A percentile compares a stretch with the other conserved stretches of the same genome.
Conservation (phyloP, 2,797 vertebrate genomes). For the Poeciliopsis paucimaculata region DNA sequence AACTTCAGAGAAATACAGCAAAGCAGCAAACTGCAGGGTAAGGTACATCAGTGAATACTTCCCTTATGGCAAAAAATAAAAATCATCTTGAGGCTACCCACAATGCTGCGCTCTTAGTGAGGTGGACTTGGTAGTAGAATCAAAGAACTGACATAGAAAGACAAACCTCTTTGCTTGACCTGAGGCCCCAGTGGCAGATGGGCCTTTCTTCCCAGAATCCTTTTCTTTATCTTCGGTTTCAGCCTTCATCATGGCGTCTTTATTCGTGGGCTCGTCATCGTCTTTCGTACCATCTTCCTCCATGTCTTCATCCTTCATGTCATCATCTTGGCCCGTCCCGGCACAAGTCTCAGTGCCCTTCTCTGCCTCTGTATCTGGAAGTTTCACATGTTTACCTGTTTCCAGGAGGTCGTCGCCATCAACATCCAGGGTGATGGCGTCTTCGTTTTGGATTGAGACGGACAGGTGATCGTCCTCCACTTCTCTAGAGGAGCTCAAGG, state of each 20-base stretch:
- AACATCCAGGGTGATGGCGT: conserved; percentile 99
- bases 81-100: conserved; percentile 96
- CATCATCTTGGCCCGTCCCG: conserved; percentile 90
- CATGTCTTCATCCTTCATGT: conserved; percentile 87
- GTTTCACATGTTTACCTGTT: conserved; percentile 99
- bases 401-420: conserved; percentile 99
- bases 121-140: conserved; percentile 96
- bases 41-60: conserved; percentile 90
- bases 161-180: conserved; percentile 99
- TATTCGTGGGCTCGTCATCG: conserved; percentile 91
- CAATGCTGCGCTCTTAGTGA: conserved; percentile 98
- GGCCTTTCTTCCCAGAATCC: conserved; percentile 99
- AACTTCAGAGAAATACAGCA: conserved; percentile 87
- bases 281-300: conserved; percentile 97
- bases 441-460: conserved; percentile 99
- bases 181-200: conserved; percentile 96
- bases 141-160: conserved; percentile 99
- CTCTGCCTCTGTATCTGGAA: conserved; percentile 98
- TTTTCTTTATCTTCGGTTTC: conserved; percentile 99
- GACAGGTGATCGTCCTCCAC: conserved; percentile 98
- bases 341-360: conserved; percentile 90
- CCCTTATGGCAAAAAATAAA: conserved; percentile 82
- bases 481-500: conserved; percentile 91
- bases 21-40: conserved; percentile 88
- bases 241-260: conserved; percentile 96